Conservation (phyloP, 2,888 invertebrate genomes). For the Ornithoptera alexandrae region DNA sequence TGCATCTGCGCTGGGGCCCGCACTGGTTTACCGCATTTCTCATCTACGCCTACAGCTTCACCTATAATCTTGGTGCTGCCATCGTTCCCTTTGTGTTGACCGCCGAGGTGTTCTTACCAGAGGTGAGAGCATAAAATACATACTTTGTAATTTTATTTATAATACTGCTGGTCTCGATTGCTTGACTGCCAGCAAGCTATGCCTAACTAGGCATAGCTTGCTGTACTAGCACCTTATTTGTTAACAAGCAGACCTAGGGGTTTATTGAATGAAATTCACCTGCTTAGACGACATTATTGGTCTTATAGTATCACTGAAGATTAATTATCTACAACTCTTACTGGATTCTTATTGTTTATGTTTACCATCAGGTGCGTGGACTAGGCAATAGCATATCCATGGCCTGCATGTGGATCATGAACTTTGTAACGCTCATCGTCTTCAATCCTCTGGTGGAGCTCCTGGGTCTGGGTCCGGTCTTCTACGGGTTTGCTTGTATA, state of each 20-base stretch:
- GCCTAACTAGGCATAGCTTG: too few relatives aligned
- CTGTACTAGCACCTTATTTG: too few relatives aligned
- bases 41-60: conserved; percentile 59
- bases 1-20: conserved; percentile 54
- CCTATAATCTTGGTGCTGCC: conserved; percentile 68
- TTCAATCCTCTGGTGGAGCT: conserved; percentile 59
- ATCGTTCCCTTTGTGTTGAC: conserved; percentile 68
- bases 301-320: too few relatives aligned
- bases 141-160: too few relatives aligned
- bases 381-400: conserved; percentile 56
- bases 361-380: conserved; percentile 53
- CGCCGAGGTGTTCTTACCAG: conserved; percentile 71
- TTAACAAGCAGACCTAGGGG: too few relatives aligned
- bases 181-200: too few relatives aligned
- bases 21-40: conserved; percentile 57
- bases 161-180: too few relatives aligned
- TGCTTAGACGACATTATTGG: too few relatives aligned
- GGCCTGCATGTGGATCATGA: conserved; percentile 58
- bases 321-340: background rate
- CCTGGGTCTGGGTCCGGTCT: conserved; percentile 60
- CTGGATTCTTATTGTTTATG: background rate
- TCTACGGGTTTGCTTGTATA: conserved; percentile 60
- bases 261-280: too few relatives aligned
- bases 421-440: conserved; percentile 61
- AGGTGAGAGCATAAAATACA: conserved; percentile 44